These are phyloP conservation scores for Trilocha varians DNA, from an alignment of 2,888 invertebrate genomes.

Conservation along the genomic window DNA sequence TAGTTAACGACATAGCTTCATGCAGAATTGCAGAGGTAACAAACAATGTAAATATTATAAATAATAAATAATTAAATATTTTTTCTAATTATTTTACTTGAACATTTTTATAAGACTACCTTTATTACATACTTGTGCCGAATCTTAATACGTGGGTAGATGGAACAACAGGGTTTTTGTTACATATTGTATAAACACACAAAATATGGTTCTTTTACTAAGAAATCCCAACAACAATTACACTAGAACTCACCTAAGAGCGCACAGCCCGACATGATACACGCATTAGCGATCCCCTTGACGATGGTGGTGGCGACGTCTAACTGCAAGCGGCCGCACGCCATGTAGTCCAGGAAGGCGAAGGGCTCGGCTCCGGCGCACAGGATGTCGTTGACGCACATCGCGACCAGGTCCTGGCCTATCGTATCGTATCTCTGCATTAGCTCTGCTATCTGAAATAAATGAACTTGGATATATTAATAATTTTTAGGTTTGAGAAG, in stretches of 20 bases:
- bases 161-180: too few species aligned
- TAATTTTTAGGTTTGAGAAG: too few species aligned
- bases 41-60: too few species aligned
- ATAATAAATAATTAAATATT: too few species aligned
- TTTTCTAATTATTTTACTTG: too few species aligned
- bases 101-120: background rate
- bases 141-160: too few species aligned
- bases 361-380: conserved; percentile 97
- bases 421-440: conserved; percentile 85
- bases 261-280: conserved; percentile 88
- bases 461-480: too few species aligned
- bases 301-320: conserved; percentile 84
- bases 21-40: too few species aligned
- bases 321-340: conserved; percentile 89
- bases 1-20: too few species aligned
- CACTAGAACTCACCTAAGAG: conserved; percentile 80
- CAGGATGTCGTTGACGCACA: conserved; percentile 97
- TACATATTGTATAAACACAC: too few species aligned
- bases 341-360: conserved; percentile 97
- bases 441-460: conserved; percentile 88
- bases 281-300: conserved; percentile 90
- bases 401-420: conserved; percentile 96
- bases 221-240: background rate
- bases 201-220: background rate
- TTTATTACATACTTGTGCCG: too few species aligned